Percentiles rank a stretch among this genome's conserved stretches.
These are phyloP conservation scores for Hybognathus amarus DNA, from an alignment of 2,797 vertebrate genomes.

Conservation along the genomic window DNA sequence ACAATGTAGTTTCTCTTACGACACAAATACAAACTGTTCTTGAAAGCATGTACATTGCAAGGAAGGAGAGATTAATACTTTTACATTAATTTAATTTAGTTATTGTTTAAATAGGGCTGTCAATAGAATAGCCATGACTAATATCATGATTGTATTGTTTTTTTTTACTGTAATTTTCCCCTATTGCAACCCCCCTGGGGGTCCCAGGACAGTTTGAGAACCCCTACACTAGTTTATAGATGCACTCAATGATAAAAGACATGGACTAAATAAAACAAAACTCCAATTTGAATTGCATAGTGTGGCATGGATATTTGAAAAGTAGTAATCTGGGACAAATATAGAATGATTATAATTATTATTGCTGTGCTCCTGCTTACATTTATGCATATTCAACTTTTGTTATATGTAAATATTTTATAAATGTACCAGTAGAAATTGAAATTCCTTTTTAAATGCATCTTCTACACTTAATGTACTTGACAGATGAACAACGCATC, in stretches of 20 bases:
- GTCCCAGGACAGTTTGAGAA: neutral
- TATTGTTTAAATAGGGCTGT: neutral
- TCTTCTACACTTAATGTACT: neutral
- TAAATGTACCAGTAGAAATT: neutral
- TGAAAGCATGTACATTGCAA: neutral
- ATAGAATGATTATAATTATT: neutral
- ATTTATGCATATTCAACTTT: neutral
- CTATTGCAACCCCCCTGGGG: neutral
- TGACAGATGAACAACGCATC: neutral
- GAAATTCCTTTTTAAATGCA: neutral
- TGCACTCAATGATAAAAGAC: neutral
- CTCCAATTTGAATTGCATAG: neutral
- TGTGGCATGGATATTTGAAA: neutral
- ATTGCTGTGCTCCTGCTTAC: too few species aligned
- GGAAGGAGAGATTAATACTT: neutral
- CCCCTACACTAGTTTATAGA: neutral
- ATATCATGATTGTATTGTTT: neutral
- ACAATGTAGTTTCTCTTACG: neutral
- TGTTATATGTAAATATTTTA: neutral
- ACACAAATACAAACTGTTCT: neutral
- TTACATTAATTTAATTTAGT: neutral
- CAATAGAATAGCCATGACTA: neutral
- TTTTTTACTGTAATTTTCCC: neutral
- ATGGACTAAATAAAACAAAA: neutral
- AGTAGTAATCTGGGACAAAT: neutral